Base-by-base conservation (phyloP, 2,888 invertebrate species). In the Oeneis ivallda region DNA sequence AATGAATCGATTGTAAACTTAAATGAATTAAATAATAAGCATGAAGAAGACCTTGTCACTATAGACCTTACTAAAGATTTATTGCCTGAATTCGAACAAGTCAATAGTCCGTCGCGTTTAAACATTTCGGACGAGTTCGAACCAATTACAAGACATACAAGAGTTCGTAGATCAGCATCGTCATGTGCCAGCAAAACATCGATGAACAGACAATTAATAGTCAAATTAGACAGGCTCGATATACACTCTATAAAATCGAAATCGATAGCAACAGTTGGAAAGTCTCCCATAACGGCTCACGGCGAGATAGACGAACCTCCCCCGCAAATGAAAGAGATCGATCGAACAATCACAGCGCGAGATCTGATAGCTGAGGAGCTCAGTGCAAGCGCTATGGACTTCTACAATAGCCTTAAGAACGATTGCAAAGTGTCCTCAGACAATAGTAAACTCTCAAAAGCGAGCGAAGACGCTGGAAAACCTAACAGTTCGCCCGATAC, bases 211-310 rank as follows among this genome's bases (percentile, higher is more conserved):
- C 63, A 10, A 65, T 65, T 69, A 2, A 17, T 32, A 0, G 45
- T 59, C 6, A 15, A 15, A 34, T 9, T 45, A 11, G 58, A 59
- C n/a, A 59, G 9, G 10, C 0, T 49, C 6, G 74, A 74, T 39
- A 53, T 41, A 0, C 72, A 71, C 53, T 79, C 79, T 2, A 82
- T 81, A 9, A 77, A 69, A 45, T 83, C 87, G 10, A 77, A 69
- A 45, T 83, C 87, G 10, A 84, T 89, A 65, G 72, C 73, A 3
- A 84, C 85, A 3, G 61, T 76, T n/a, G 86, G 84, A 2, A 73
- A 71, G 11, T 76, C 74, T 0, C 81, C 79, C 11, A 87, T 89
- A 19, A 87, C 79, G 26, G 89, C 78, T 1, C 88, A 88, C 41
- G 85, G 85, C 0, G 80, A 82, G 52, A 71, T 74, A 0, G 74